Evolutionary conservation across 1,140 invertebrate species (phyloP).

Genomic region (Saccostrea cuccullata): DNA sequence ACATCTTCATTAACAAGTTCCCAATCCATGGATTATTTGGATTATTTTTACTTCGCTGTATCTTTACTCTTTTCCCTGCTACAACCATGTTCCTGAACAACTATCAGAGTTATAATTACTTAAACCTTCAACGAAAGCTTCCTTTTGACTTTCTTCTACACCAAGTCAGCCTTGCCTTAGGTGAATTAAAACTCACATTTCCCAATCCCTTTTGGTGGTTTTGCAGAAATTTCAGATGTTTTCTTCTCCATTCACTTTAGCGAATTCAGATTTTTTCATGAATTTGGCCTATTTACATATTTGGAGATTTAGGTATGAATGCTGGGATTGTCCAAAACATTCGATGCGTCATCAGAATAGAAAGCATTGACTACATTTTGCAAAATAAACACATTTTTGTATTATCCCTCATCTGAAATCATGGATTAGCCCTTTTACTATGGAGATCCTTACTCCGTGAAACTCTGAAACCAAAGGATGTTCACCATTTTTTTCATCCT

Average conservation of each 20-base stretch:
- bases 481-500: conserved; percentile 53
- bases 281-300: too few species aligned
- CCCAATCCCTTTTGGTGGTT: not conserved
- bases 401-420: conserved; percentile 60
- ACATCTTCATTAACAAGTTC: conserved; percentile 59
- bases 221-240: not conserved
- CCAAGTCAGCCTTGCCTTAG: conserved; percentile 62
- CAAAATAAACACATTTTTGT: conserved; percentile 53
- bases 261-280: conserved; percentile 57
- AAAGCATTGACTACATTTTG: not conserved
- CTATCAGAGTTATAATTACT: too few species aligned
- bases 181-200: not conserved
- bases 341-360: conserved; percentile 14
- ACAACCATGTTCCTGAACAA: not conserved
- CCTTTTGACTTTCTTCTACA: conserved; percentile 60
- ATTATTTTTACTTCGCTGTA: conserved; percentile 16
- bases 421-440: conserved; percentile 50
- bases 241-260: conserved; percentile 30
- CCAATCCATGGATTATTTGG: conserved; percentile 28
- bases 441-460: conserved; percentile 51
- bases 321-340: conserved; percentile 1
- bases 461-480: conserved; percentile 35
- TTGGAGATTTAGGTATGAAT: conserved; percentile 1
- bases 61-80: conserved; percentile 38
- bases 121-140: conserved; percentile 61